A percentile compares a stretch with the other conserved stretches of the same genome.
Conservation (phyloP, 2,888 invertebrate species). For the Hydrotaea cyrtoneurina region DNA sequence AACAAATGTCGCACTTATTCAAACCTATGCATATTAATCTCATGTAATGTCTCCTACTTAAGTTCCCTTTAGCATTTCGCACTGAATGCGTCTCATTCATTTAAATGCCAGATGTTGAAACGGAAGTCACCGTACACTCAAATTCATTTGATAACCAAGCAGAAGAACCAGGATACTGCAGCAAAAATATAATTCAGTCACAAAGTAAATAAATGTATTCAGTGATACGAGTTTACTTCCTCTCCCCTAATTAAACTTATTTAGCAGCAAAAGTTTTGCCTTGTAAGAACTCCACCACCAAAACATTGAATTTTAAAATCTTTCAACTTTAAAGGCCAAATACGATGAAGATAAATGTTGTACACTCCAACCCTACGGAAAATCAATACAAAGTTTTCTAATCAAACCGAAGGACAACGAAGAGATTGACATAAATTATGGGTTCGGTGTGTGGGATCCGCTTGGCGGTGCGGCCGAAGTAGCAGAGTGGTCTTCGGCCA, state of each 20-base stretch:
- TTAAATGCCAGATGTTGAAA: not conserved
- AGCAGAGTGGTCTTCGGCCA: not conserved
- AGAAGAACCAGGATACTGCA: not conserved
- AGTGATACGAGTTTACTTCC: not conserved
- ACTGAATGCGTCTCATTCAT: too few species aligned
- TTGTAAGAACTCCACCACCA: not conserved
- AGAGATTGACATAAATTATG: not conserved
- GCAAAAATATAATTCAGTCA: not conserved
- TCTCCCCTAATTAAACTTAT: not conserved
- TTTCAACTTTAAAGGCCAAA: not conserved
- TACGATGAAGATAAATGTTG: not conserved
- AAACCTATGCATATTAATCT: too few species aligned
- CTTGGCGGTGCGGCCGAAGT: not conserved
- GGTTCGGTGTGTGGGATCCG: not conserved
- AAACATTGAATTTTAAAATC: not conserved
- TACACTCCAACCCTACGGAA: not conserved
- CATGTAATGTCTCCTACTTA: too few species aligned
- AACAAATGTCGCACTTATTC: too few species aligned
- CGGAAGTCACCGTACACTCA: not conserved
- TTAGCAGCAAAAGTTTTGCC: not conserved
- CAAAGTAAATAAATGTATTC: not conserved
- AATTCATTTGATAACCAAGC: not conserved
- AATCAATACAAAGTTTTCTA: constrained; percentile 3
- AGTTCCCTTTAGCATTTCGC: too few species aligned
- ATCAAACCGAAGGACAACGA: not conserved